phyloP scores from a whole-genome alignment of 2,113 vertebrate genomes.

The Peromyscus maniculatus region DNA sequence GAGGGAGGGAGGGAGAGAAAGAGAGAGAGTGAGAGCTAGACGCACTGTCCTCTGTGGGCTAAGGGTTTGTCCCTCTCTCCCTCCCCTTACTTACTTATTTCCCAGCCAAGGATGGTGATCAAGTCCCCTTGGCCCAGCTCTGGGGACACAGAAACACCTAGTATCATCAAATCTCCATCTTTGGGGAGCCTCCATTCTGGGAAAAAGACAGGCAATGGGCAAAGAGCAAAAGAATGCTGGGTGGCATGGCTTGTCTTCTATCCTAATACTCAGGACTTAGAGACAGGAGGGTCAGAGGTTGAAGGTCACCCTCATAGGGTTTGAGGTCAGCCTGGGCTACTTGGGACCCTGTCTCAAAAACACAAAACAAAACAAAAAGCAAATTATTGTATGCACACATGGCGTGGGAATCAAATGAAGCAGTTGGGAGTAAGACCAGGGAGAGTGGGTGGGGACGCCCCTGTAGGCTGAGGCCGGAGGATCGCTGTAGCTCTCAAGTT shows the following conservation, averaged over 20 bases:
- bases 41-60: background rate
- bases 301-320: background rate
- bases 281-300: background rate
- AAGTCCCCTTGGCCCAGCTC: background rate
- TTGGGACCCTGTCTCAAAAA: background rate
- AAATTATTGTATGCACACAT: background rate
- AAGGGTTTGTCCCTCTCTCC: background rate
- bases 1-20: too few relatives aligned
- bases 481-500: too few relatives aligned
- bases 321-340: background rate
- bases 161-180: background rate
- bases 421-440: too few relatives aligned
- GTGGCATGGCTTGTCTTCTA: too few relatives aligned
- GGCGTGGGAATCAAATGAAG: background rate
- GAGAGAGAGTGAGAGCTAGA: too few relatives aligned
- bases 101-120: background rate
- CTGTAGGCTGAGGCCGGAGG: background rate
- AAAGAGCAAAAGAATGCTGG: background rate
- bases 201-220: background rate
- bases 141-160: background rate
- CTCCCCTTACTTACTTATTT: background rate
- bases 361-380: too few relatives aligned
- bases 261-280: too few relatives aligned
- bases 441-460: accelerated
- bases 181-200: background rate